These are phyloP conservation scores for Phyllostomus discolor DNA, from an alignment of 2,113 vertebrate genomes.

Conservation along the genomic window DNA sequence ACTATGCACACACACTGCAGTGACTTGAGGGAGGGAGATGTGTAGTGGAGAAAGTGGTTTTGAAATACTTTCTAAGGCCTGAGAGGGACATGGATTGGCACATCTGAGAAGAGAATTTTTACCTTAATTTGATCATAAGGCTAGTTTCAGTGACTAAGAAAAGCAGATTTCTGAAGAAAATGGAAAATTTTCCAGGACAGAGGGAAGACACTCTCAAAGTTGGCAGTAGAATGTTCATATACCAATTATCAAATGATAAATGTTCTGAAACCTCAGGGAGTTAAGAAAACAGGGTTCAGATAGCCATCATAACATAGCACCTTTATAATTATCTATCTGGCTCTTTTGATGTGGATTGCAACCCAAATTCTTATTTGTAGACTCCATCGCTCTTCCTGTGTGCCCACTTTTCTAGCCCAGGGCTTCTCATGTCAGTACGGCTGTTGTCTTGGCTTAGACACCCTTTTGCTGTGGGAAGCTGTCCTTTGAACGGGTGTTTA, in stretches of 20 bases:
- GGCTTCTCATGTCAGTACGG: not conserved
- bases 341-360: not conserved
- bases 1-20: too few relatives aligned
- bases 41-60: not conserved
- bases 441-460: not conserved
- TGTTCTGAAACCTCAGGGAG: not conserved
- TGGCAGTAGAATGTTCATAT: not conserved
- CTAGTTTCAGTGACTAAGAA: not conserved
- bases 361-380: not conserved
- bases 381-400: fast-evolving
- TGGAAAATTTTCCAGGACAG: not conserved
- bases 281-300: not conserved
- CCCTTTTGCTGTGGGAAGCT: not conserved
- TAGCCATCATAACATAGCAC: not conserved
- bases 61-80: not conserved
- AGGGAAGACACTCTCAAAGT: not conserved
- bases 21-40: fast-evolving
- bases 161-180: not conserved
- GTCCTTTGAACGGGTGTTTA: not conserved
- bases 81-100: not conserved
- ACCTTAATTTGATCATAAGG: not conserved
- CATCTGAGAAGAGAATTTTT: not conserved
- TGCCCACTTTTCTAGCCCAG: not conserved
- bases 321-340: not conserved
- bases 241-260: not conserved